Evolutionary conservation across 2,888 invertebrate genomes (phyloP), one percentile per base, ranked within the genome.

Genomic region (Tipula vernalis): DNA sequence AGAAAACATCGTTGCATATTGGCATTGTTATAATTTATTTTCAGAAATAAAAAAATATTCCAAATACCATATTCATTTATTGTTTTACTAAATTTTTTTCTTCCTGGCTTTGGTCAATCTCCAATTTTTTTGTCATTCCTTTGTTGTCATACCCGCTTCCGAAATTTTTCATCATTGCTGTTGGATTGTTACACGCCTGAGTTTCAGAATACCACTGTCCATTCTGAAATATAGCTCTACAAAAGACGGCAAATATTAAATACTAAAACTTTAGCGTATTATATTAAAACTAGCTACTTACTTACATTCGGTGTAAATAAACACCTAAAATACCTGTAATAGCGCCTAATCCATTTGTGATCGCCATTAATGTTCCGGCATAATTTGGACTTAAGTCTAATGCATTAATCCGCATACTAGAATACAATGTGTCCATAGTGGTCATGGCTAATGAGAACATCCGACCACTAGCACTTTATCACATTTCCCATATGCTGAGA

Each of bases 141-240:
- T 71, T 28, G 28, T 71, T 71, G 4, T 71, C 71, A 12, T 71
- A 71, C 4, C 71, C 71, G 71, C 0, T 28, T 18, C 28, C 71
- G 10, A 71, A 28, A 28, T 4, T 12, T 71, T 10, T 28, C 12
- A 3, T 8, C 12, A 10, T 8, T 71, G 28, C 71, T 28, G 2
- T 10, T 12, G 71, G 71, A 71, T 71, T 28, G 28, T 71, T 71
- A 10, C 28, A 71, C 3, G 71, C 10, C 39, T 95, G 94, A 44
- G 95, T 93, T 83, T 96, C 95, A 96, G 90, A 97, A 97, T 0
- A 97, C 96, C 0, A 93, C 89, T 36, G 95, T 93, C 97, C 97
- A 97, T 91, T 96, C 94, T 36, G 91, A 90, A 6, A 95, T 89
- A 0, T 93, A 93, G 85, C 94, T 93, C 94, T 94, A 39, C 6